Base-by-base conservation (phyloP, 2,113 vertebrate species). In the Talpa occidentalis region DNA sequence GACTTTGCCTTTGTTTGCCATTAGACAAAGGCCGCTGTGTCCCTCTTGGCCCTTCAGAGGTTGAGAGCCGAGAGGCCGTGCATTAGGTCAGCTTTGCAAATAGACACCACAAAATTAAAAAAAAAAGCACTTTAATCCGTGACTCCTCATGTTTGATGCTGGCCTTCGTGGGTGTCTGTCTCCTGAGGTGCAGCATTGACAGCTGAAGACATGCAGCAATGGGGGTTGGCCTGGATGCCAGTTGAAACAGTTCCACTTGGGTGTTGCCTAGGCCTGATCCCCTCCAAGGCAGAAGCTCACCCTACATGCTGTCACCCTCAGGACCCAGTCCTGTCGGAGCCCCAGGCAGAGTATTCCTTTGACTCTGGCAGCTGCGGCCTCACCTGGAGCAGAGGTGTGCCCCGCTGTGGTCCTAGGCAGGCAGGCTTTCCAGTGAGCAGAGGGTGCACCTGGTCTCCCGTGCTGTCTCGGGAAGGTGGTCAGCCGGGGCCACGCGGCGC, bases 31-130 rank as follows among this genome's bases (percentile, higher is more conserved):
- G 54, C 47, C 24, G 47, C 94, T 93, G 80, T 96, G 96, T 96
- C 70, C 80, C 66, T 67, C 42, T 76, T 74, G 93, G 83, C 60
- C 80, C 79, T 88, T 90, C 83, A 91, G 89, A 88, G 64, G 73
- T 84, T 10, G 60, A 96, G 93, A 82, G 92, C 83, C 49, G 67
- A 37, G 79, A 77, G 86, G 89, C 85, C 5, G 2, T 16, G 93
- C 59, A 85, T 96, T 90, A 96, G 93, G 82, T 97, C 95, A 97
- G 95, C 95, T 89, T 82, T 93, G 83, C 92, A 94, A 95, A 92
- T 66, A 59, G 94, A 80, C n/a, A 52, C 60, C 69, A 89, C 40
- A 44, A 52, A 67, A 66, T 60, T 28, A 7, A 40, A 40, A 28
- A 54, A 60, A 28, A 49, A 54, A 26, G 62, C 78, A 2, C 3